Percentiles rank a stretch among this genome's conserved stretches.
These are phyloP conservation scores for Trichoplax adhaerens DNA, from an alignment of 37 sponge, comb jelly and placozoan genomes.

Conservation along the genomic window DNA sequence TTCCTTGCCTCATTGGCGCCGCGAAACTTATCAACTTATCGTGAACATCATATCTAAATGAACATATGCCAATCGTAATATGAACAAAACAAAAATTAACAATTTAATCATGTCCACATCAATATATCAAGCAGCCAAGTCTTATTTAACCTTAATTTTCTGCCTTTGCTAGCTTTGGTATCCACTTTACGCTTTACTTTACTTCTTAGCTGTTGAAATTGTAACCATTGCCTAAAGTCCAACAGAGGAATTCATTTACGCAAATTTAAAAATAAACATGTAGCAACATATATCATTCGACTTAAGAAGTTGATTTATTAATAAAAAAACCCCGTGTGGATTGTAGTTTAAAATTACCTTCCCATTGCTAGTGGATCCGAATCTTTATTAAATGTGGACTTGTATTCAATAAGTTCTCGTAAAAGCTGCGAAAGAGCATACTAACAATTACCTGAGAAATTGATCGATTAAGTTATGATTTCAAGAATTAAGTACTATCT, in stretches of 20 bases:
- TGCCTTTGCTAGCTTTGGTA: conserved; percentile 87
- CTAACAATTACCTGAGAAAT: not conserved
- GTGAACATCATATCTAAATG: conserved; percentile 56
- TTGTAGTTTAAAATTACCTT: conserved; percentile 13
- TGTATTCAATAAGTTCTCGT: conserved; percentile 47
- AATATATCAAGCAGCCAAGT: not conserved
- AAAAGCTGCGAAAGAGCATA: conserved; percentile 25
- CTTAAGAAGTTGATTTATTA: not conserved
- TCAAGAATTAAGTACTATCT: conserved; percentile 1
- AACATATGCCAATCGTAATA: not conserved
- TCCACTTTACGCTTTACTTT: conserved; percentile 70
- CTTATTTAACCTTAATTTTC: conserved; percentile 50
- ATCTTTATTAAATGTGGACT: conserved; percentile 29
- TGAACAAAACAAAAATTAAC: not conserved
- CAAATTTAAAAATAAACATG: too few relatives aligned
- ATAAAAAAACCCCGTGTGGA: not conserved
- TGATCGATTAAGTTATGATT: not conserved
- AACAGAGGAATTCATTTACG: not conserved
- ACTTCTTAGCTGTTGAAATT: conserved; percentile 46
- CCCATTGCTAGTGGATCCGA: conserved; percentile 56
- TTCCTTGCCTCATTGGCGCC: conserved; percentile 32
- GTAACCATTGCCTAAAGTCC: conserved; percentile 35
- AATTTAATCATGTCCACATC: not conserved
- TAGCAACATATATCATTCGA: too few relatives aligned
- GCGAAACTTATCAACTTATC: conserved; percentile 55